Base-by-base conservation (phyloP, 2,113 vertebrate genomes). In the Fregetta grallaria region DNA sequence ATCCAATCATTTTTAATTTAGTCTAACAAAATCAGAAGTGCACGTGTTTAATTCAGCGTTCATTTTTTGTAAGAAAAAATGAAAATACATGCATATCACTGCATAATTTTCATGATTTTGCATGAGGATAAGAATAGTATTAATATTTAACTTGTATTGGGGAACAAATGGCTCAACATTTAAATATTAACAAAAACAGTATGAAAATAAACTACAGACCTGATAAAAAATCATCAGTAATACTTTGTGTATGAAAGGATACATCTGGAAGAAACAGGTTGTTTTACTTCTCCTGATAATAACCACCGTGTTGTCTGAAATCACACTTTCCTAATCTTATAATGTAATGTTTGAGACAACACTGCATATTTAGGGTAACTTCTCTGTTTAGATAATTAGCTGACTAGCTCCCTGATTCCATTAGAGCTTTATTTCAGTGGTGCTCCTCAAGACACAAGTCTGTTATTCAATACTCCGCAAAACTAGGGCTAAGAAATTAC, bases 21-120 rank as follows among this genome's bases (percentile, higher is more conserved):
- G 72, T 76, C 17, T 94, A 77, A 84, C 66, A 74, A 91, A 96
- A 93, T 86, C 5, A 95, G 85, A 94, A 95, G 3, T 20, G 15
- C 47, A 58, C 6, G 11, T 92, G 34, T 91, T 73, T 92, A 92
- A 89, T 91, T 68, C 49, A 90, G 16, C 9, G 10, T 32, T 81
- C 34, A 6, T 62, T 83, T 90, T 85, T 56, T 47, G 5, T 30
- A 32, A 42, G 20, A 88, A 66, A 40, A 6, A 91, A 79, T 49
- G 30, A 70, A 86, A 92, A 91, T 47, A 25, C 36, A 88, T 65
- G 26, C 8, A 74, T 87, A 86, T 70, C 45, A 45, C 56, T 86
- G 56, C 27, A 76, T 92, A 94, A 91, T 72, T 94, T 75, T 86
- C 15, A 72, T 50, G 74, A 26, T 91, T 92, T 67, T 77, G 14